Evolutionary conservation across 1,140 invertebrate genomes (phyloP).

Genomic region (Panagrolaimus sp.): DNA sequence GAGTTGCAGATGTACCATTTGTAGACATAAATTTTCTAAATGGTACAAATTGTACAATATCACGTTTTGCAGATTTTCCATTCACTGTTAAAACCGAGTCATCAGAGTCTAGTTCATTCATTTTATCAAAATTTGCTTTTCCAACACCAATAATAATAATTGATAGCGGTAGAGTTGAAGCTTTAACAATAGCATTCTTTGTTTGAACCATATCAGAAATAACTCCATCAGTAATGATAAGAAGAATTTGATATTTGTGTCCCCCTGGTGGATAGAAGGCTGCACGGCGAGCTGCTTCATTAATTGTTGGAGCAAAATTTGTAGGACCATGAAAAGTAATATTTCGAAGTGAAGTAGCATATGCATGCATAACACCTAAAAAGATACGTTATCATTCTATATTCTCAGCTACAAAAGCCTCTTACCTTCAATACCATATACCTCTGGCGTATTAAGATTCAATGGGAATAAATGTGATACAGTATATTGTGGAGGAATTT

Average conservation of each 20-base stretch:
- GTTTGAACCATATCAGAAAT: constrained; percentile 68
- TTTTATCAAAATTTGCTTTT: constrained; percentile 42
- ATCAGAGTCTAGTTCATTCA: constrained; percentile 34
- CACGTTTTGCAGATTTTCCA: constrained; percentile 18
- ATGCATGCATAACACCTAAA: constrained; percentile 55
- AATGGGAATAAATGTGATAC: constrained; percentile 43
- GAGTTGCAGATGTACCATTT: constrained; percentile 14
- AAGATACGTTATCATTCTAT: no score
- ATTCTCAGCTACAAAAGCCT: no score
- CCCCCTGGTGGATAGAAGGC: constrained; percentile 58
- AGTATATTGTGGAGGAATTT: constrained; percentile 29
- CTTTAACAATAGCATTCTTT: constrained; percentile 62
- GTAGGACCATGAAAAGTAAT: constrained; percentile 67
- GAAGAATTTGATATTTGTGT: constrained; percentile 60
- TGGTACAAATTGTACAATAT: constrained; percentile 45
- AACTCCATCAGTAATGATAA: constrained; percentile 69
- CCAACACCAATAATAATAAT: constrained; percentile 45
- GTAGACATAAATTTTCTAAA: constrained; percentile 42
- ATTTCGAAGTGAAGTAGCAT: constrained; percentile 60
- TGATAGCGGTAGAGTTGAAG: constrained; percentile 31
- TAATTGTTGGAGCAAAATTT: constrained; percentile 67
- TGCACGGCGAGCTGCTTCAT: constrained; percentile 62
- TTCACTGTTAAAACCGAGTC: constrained; percentile 12
- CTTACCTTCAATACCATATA: constrained; percentile 59
- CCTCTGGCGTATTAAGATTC: constrained; percentile 64